Percentiles rank a stretch among this genome's conserved stretches.
Evolutionary conservation across 2,797 vertebrate species (phyloP).

Genomic region (Leuciscus waleckii): DNA sequence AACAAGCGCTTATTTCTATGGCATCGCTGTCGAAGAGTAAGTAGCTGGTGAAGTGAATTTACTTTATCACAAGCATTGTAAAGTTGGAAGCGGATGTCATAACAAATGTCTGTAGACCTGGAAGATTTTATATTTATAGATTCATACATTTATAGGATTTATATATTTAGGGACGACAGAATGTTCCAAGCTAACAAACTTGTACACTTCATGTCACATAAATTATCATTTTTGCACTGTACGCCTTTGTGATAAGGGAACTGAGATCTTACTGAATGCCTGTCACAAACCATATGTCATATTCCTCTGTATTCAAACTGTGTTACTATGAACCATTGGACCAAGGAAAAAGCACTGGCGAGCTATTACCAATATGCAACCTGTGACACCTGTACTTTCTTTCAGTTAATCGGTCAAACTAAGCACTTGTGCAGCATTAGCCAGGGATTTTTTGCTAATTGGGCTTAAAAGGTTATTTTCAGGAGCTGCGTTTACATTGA

Average conservation of each 20-base stretch:
- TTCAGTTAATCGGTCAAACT: background rate
- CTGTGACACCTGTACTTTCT: slow-evolving; percentile 4
- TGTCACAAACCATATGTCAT: background rate
- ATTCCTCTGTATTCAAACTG: background rate
- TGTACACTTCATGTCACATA: background rate
- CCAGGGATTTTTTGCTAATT: slow-evolving; percentile 10
- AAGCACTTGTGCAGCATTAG: background rate
- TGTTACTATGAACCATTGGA: background rate
- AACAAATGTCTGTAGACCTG: no score
- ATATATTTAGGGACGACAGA: background rate
- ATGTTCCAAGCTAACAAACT: background rate
- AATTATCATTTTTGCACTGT: background rate
- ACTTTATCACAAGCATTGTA: no score
- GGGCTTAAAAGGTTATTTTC: slow-evolving; percentile 19
- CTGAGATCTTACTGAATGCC: background rate
- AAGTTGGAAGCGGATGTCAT: no score
- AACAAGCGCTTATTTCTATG: background rate
- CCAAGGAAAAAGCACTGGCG: slow-evolving; percentile 8
- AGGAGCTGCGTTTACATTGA: slow-evolving; percentile 1
- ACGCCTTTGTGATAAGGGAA: background rate
- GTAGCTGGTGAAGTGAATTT: no score
- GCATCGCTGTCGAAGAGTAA: no score
- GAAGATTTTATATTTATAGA: no score
- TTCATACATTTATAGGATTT: background rate
- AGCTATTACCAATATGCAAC: slow-evolving; percentile 14